Base-by-base conservation (phyloP, 2,888 invertebrate genomes). In the Diaphora mendica region DNA sequence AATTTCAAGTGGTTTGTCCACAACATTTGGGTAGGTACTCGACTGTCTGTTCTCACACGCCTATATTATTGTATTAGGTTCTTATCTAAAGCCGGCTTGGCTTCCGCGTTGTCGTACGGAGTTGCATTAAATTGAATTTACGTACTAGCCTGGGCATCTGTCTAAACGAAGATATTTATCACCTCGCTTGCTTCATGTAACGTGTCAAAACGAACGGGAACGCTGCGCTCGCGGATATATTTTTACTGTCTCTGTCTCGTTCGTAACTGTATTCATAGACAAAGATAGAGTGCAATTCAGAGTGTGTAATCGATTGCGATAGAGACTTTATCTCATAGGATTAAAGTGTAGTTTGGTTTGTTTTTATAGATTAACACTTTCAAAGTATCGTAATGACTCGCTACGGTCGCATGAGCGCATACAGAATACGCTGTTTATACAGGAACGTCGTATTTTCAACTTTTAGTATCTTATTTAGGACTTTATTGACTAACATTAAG, bases 391-490 rank as follows among this genome's bases (percentile, higher is more conserved):
- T 92, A 93, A 93, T 94, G 92, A 90, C 93, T 94, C 89, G 94
- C 92, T 94, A 94, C 94, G 95, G 95, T 95, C 93, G 93, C 94
- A 92, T 95, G 95, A 93, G 90, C 94, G 94, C 95, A 94, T 94
- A 94, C 91, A 92, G 88, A 90, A 85, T 86, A 86, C 77, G 81
- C 76, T 71, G 84, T 87, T 82, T 83, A 77, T 82, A 73, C 78
- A 77, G 77, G 64, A 93, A 92, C 79, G 92, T 87, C 89, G 82
- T 92, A 93, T 86, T 79, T 82, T 74, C 76, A 71, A 15, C 62
- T 33, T 20, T 55, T 72, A 65, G 64, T 13, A 79, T 80, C 68
- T 71, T 30, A 87, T 84, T 87, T 79, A 85, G 68, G 72, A 74
- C 86, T 86, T 88, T 91, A 84, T 77, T 23, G 23, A 4, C 11